These are phyloP conservation scores for Danio kyathit DNA, from an alignment of 2,797 vertebrate species.

Conservation along the genomic window DNA sequence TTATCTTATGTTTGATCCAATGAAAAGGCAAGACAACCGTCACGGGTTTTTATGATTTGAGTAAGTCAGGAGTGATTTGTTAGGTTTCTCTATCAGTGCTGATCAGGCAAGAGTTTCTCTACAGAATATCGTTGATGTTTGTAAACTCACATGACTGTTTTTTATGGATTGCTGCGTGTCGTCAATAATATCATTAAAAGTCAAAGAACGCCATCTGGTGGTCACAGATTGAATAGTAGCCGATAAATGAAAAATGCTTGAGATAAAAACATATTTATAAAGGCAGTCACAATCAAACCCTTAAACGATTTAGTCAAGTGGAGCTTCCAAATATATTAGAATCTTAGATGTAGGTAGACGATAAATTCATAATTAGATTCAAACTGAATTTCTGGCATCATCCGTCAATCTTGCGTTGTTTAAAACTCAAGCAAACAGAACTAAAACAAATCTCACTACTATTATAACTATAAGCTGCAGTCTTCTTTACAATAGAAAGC, in stretches of 20 bases:
- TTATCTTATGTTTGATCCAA: constrained; percentile 17
- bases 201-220: constrained; percentile 43
- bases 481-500: not conserved
- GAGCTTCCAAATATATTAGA: not conserved
- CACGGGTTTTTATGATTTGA: not conserved
- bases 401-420: too few relatives aligned
- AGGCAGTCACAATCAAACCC: not conserved
- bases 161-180: constrained; percentile 29
- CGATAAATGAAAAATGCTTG: not conserved
- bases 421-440: not conserved
- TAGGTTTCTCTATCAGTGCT: not conserved
- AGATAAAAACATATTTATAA: not conserved
- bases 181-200: constrained; percentile 24
- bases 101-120: not conserved
- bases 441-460: too few relatives aligned
- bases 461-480: not conserved
- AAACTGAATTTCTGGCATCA: not conserved
- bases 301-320: not conserved
- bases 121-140: not conserved
- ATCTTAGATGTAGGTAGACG: not conserved
- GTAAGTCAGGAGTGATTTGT: not conserved
- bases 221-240: constrained; percentile 18
- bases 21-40: not conserved
- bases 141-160: constrained; percentile 43
- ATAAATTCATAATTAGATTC: not conserved